These are phyloP conservation scores for Agapostemon virescens DNA, from an alignment of 2,888 invertebrate species.

Conservation along the genomic window DNA sequence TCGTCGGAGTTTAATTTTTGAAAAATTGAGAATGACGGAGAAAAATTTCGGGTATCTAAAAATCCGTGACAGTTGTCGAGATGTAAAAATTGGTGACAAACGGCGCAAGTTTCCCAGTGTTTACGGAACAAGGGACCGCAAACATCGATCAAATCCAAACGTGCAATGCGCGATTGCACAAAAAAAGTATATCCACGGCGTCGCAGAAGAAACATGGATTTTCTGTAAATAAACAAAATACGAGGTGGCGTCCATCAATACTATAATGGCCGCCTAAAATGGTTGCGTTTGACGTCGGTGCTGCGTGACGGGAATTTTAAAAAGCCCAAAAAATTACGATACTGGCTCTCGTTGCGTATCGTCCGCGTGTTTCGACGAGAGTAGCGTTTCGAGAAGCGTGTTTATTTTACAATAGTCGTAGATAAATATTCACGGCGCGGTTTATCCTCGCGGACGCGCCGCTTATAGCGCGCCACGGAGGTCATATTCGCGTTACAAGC, in stretches of 20 bases:
- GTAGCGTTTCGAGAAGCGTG: slow-evolving; percentile 44
- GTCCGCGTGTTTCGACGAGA: not conserved
- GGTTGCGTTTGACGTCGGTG: not conserved
- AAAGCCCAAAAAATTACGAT: slow-evolving; percentile 39
- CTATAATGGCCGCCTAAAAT: slow-evolving; percentile 27
- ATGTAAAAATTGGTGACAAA: not conserved
- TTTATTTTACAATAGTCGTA: slow-evolving; percentile 66
- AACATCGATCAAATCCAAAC: not conserved
- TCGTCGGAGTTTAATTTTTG: not conserved
- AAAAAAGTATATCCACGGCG: not conserved
- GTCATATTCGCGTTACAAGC: slow-evolving; percentile 58
- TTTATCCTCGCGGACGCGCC: slow-evolving; percentile 52
- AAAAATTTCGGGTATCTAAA: not conserved
- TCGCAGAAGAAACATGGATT: not conserved
- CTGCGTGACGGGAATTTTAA: slow-evolving; percentile 5
- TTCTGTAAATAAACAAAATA: slow-evolving; percentile 12
- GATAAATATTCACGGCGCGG: slow-evolving; percentile 70
- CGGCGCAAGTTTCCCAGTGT: not conserved
- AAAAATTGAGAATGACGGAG: not conserved
- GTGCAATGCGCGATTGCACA: not conserved
- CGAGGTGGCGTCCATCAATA: not conserved
- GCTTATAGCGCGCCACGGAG: slow-evolving; percentile 60
- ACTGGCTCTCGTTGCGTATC: slow-evolving; percentile 6
- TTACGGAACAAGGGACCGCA: not conserved
- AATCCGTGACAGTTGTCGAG: not conserved